Evolutionary conservation across 2,888 invertebrate species (phyloP).

Genomic region (Polydrusus pterygomalis): DNA sequence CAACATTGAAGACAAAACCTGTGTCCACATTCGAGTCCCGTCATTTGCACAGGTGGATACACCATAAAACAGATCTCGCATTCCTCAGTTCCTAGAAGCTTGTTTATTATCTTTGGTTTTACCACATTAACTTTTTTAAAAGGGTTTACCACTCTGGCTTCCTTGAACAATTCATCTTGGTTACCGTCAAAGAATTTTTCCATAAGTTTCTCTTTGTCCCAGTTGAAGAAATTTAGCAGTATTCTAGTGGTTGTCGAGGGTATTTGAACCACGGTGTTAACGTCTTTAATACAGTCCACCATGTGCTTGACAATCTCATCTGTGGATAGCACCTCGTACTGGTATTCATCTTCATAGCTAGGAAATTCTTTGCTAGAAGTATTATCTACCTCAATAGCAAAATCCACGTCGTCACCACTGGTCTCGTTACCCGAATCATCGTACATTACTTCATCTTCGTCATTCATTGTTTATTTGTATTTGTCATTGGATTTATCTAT

Average conservation of each 20-base stretch:
- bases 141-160: slow-evolving; percentile 97
- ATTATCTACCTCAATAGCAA: slow-evolving; percentile 90
- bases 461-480: slow-evolving; percentile 81
- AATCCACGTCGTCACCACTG: slow-evolving; percentile 95
- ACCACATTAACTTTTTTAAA: slow-evolving; percentile 83
- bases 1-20: slow-evolving; percentile 96
- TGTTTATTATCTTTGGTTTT: slow-evolving; percentile 81
- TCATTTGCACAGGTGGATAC: slow-evolving; percentile 89
- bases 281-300: slow-evolving; percentile 97
- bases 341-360: slow-evolving; percentile 92
- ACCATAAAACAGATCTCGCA: slow-evolving; percentile 95
- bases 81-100: slow-evolving; percentile 86
- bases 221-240: slow-evolving; percentile 97
- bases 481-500: slow-evolving; percentile 44
- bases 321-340: slow-evolving; percentile 94
- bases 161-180: slow-evolving; percentile 94
- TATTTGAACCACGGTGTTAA: slow-evolving; percentile 95
- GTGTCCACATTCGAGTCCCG: slow-evolving; percentile 97
- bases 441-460: slow-evolving; percentile 91
- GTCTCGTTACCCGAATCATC: slow-evolving; percentile 96
- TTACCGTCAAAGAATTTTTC: slow-evolving; percentile 97
- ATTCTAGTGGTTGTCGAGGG: slow-evolving; percentile 93
- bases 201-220: slow-evolving; percentile 99
- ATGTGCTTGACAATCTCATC: slow-evolving; percentile 98
- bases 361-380: slow-evolving; percentile 85